Evolutionary conservation across 1,140 invertebrate genomes (phyloP).

Genomic region (Cheumatopsyche charites): DNA sequence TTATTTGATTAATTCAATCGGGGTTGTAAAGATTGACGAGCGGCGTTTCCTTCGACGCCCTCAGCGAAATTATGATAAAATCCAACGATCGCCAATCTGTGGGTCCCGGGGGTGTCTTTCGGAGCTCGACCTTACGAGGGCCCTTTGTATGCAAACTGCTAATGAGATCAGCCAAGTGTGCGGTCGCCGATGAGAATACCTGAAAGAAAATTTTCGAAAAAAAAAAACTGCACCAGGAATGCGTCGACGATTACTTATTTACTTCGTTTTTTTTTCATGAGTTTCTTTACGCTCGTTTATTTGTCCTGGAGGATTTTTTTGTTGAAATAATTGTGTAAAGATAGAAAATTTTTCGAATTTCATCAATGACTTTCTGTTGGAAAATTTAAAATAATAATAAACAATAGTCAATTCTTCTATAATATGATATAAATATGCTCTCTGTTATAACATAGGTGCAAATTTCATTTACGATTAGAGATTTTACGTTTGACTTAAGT

Average conservation of each 20-base stretch:
- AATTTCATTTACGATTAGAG: too few species aligned
- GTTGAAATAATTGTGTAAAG: too few species aligned
- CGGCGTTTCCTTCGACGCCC: background rate
- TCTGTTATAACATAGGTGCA: too few species aligned
- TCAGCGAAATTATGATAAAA: conserved; percentile 41
- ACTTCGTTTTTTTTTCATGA: background rate
- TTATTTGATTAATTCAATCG: too few species aligned
- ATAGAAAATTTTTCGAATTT: too few species aligned
- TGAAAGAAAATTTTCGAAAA: background rate
- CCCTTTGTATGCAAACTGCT: conserved; percentile 46
- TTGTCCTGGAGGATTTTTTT: too few species aligned
- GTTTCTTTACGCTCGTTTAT: too few species aligned
- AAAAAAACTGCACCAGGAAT: conserved; percentile 11
- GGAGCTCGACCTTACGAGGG: conserved; percentile 31
- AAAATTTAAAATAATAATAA: too few species aligned
- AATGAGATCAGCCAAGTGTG: conserved; percentile 39
- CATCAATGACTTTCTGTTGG: too few species aligned
- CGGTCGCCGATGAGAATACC: background rate
- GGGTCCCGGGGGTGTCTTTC: conserved; percentile 32
- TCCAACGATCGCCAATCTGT: conserved; percentile 43
- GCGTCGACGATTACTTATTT: background rate
- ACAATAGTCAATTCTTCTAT: too few species aligned
- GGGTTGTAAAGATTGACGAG: background rate
- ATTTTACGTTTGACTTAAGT: too few species aligned
- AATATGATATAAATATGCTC: too few species aligned